Evolutionary conservation across 2,888 invertebrate genomes (phyloP), one percentile per base, ranked within the genome.

Genomic region (Phrixothrix hirtus): DNA sequence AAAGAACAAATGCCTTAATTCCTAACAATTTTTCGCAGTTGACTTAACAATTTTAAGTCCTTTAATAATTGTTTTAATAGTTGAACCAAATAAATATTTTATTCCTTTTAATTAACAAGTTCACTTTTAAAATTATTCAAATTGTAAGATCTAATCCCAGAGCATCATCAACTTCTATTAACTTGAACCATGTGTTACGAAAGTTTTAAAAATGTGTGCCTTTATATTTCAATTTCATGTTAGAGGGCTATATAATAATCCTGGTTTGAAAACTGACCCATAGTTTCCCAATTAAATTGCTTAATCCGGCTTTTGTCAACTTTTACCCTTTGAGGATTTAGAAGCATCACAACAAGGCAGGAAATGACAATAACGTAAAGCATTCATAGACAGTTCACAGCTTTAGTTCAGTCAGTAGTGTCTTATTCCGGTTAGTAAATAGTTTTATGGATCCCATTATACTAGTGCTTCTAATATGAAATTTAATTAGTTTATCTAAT

Each of bases 301-400:
- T 48, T 48, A 48, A 41, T 48, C 41, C 48, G 41, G 41, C 41
- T 48, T 48, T 48, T 48, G 48, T 48, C 48, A 48, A 35, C 27
- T 41, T 30, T 29, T 48, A 48, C 48, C 41, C 41, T 41, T 32
- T 48, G 42, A 41, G 48, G 48, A 41, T 48, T 48, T 48, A 36
- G 9, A 34, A 41, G 48, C 42, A 39, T 41, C 48, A 29, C 26
- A 48, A 48, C 41, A 41, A 42, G 47, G 32, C 38, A 47, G 9
- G 26, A 30, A 47, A 11, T 5, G 47, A 47, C 47, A 47, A 47
- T 39, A 47, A 47, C 32, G 47, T 38, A 31, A n/a, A 37, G 32
- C 47, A 7, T 47, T 47, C 29, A 38, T 39, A 31, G 30, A 39
- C 38, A 31, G 14, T 30, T 25, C 36, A 15, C 34, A 34, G 37